Evolutionary conservation across 2,797 vertebrate species (phyloP), one percentile per base, ranked within the genome.

Genomic region (Echeneis naucrates): DNA sequence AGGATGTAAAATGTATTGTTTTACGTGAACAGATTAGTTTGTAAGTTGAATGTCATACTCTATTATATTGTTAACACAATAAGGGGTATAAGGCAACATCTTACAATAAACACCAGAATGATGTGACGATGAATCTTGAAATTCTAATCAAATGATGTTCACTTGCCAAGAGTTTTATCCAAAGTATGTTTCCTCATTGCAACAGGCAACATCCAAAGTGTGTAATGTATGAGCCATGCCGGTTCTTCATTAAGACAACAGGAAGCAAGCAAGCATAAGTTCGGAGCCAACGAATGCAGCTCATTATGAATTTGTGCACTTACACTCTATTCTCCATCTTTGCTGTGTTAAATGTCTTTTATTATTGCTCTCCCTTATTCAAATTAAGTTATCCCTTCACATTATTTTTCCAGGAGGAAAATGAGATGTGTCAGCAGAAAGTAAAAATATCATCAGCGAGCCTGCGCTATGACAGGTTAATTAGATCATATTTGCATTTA

Each of bases 401-500:
- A 78, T 90, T 92, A 90, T 88, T 87, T 85, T 77, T 70, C 86
- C 68, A 30, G 48, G 65, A 80, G 86, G 89, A 77, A 91, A 89
- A 90, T 86, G 64, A 62, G 63, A 86, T 27, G 67, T 84, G 82
- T 88, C 87, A 89, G 91, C 82, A 83, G 74, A 88, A 92, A 90
- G 85, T 87, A 77, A 85, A 91, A 91, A 88, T 88, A 89, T 80
- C 73, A 37, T 80, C 79, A 74, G 64, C 7, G 24, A 83, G 79
- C 80, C 78, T 68, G 69, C 78, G 86, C 76, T 81, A 85, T 92
- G 88, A 90, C 87, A 91, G 88, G 92, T 92, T 89, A 89, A 93
- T 92, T 90, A 88, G 86, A 90, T 92, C 92, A 90, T 80, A 77
- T 78, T 68, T 77, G 75, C 85, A 82, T 93, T 91, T 91, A 84